Evolutionary conservation across 2,888 invertebrate species (phyloP), one percentile per base, ranked within the genome.

Genomic region (Trichacis sp.): DNA sequence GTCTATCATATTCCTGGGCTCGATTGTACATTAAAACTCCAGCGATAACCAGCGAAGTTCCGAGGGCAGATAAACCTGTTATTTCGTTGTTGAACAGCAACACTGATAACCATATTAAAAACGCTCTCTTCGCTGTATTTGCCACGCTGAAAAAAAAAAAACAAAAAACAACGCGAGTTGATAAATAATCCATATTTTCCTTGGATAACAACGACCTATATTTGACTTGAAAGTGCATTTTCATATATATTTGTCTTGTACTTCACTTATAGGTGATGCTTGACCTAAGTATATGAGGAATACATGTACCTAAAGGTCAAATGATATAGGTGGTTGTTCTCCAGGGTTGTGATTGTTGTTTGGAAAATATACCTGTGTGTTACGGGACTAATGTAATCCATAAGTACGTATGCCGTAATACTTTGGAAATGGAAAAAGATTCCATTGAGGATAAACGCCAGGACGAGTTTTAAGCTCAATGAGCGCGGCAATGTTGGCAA

Each of bases 401-500:
- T 92, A 65, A 93, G 87, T 64, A 92, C 91, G 81, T 92, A 93
- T 4, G 92, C 92, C 42, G 91, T 91, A 76, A 93, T 91, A 80
- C 91, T 92, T 88, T 93, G 93, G 78, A 91, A 91, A 83, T 93
- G 93, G 83, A 92, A 93, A 83, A 91, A 92, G 24, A 92, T 79
- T 53, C 93, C 93, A 81, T 92, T 92, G 12, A 92, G 83, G 51
- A 91, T 80, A 77, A 90, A 89, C 66, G 88, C 88, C 40, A 87
- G 81, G 19, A 91, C 77, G 49, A 88, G 83, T 71, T 85, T 85
- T 40, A 85, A 77, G 72, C 84, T 85, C 56, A 89, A 80, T 60
- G 85, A 84, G 71, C 88, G 87, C 54, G 85, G 81, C 9, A 88
- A 84, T 59, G 86, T 82, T 43, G 85, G 79, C 66, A 90, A 78